Base-by-base conservation (phyloP, 1,140 invertebrate species). In the Polyergus mexicanus region DNA sequence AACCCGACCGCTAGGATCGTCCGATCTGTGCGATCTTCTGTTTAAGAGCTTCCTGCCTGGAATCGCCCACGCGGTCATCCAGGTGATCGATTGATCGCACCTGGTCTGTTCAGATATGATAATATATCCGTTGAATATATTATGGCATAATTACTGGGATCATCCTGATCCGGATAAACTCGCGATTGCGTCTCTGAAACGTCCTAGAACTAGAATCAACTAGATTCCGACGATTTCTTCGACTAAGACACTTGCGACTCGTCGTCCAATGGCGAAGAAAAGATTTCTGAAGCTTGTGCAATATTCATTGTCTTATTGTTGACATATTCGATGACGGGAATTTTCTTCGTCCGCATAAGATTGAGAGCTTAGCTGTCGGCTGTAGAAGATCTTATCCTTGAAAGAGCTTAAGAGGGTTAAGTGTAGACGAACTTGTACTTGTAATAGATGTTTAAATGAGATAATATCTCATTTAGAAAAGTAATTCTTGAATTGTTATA, bases 181-280 rank as follows among this genome's bases (percentile, higher is more conserved):
- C 72, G 56, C 85, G 62, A 80, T 88, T n/a, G 25, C 32, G 22
- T 19, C 56, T 72, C 56, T 72, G 66, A 41, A 83, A 80, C 25
- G n/a, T 41, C n/a, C 71, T 74, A 74, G 2, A 74, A 74, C 51
- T 74, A 74, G 51, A 58, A 22, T 74, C 51, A 58, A n/a, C 56
- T 41, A 62, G 74, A 38, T 60, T 76, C 16, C 32, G 38, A 51
- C n/a, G 19, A 77, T 4, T 63, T 41, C 13, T 8, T 54, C 35
- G n/a, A 38, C 10, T 44, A 58, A 68, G n/a, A 78, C 47, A 38
- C 32, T 19, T 35, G 25, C 7, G 25, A 8, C 13, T 65, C 44
- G 8, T 66, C 32, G 32, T 63, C 4, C 32, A 47, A 35, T 35
- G 7, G 11, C 13, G 16, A 54, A 32, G 6, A 32, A 25, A 58